A percentile compares a stretch with the other conserved stretches of the same genome.
Conservation (phyloP, 2,113 vertebrate genomes). For the Aptenodytes forsteri region DNA sequence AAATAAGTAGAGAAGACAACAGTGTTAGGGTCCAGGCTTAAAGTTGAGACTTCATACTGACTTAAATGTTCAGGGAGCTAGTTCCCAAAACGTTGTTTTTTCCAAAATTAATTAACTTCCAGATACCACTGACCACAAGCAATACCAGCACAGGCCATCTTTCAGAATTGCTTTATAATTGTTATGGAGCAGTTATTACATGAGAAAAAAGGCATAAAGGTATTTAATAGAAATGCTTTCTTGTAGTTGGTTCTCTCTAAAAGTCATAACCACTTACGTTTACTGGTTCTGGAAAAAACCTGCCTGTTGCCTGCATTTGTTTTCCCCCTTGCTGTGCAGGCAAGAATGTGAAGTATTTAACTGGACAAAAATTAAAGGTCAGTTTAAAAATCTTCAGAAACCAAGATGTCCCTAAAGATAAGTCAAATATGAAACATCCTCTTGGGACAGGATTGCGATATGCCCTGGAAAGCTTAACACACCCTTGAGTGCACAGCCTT, state of each 20-base stretch:
- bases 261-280: background rate
- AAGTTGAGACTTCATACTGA: background rate
- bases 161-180: background rate
- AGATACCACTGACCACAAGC: background rate
- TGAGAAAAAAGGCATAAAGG: background rate
- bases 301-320: background rate
- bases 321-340: background rate
- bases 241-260: background rate
- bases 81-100: conserved; percentile 7
- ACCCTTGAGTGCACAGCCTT: background rate
- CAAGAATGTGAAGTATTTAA: background rate
- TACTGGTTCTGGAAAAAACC: background rate
- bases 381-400: conserved; percentile 9
- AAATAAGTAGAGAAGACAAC: background rate
- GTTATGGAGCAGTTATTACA: background rate
- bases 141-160: background rate
- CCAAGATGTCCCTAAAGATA: background rate
- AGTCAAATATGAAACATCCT: background rate
- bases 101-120: conserved; percentile 31
- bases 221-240: background rate
- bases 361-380: background rate
- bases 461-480: background rate
- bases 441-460: background rate
- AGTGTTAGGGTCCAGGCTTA: background rate
- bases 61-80: background rate